These are phyloP conservation scores for Sipunculus nudus DNA, from an alignment of 2,888 invertebrate species.

Conservation along the genomic window DNA sequence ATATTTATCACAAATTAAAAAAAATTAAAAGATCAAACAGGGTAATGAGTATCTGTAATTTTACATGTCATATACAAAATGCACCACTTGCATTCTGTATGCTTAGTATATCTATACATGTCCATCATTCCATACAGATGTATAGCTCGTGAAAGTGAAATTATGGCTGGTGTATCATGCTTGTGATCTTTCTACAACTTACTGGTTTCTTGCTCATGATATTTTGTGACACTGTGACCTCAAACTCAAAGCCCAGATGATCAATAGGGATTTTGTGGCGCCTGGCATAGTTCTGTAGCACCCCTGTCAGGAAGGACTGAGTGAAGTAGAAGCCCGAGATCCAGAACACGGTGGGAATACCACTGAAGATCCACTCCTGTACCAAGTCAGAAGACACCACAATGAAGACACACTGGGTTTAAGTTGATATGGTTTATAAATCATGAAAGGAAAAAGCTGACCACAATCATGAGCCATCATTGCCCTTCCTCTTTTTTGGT, in stretches of 20 bases:
- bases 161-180: too few species aligned
- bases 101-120: too few species aligned
- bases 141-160: too few species aligned
- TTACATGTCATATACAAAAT: neutral
- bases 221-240: slow-evolving; percentile 54
- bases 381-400: slow-evolving; percentile 6
- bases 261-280: slow-evolving; percentile 63
- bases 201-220: slow-evolving; percentile 59
- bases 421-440: neutral
- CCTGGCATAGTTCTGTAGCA: slow-evolving; percentile 63
- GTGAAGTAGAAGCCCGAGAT: slow-evolving; percentile 68
- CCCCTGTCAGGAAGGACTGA: slow-evolving; percentile 65
- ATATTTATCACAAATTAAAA: too few species aligned
- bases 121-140: too few species aligned
- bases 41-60: neutral
- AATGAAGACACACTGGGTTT: neutral
- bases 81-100: too few species aligned
- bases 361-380: slow-evolving; percentile 62
- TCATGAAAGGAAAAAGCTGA: too few species aligned
- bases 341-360: slow-evolving; percentile 66
- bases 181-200: too few species aligned
- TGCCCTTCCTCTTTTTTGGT: too few species aligned
- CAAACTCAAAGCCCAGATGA: slow-evolving; percentile 61
- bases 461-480: too few species aligned
- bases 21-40: too few species aligned